These are phyloP conservation scores for Chrysochloris asiatica DNA, from an alignment of 2,113 vertebrate species.

Conservation along the genomic window DNA sequence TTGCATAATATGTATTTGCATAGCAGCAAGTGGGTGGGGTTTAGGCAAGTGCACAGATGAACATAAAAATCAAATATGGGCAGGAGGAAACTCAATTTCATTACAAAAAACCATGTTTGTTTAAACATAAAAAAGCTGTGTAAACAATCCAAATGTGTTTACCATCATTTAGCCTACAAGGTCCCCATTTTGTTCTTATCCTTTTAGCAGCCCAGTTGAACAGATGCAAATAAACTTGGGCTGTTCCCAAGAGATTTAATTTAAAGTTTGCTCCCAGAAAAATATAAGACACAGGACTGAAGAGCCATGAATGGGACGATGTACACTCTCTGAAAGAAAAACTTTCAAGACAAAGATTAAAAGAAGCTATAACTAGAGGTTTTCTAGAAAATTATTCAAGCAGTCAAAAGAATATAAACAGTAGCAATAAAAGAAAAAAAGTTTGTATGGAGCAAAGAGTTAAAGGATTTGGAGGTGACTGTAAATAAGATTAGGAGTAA, in stretches of 20 bases:
- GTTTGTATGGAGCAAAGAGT: not conserved
- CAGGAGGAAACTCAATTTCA: slow-evolving; percentile 85
- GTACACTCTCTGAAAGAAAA: not conserved
- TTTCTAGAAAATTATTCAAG: not conserved
- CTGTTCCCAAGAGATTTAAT: slow-evolving; percentile 28
- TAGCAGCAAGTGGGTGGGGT: slow-evolving; percentile 85
- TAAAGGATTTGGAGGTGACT: slow-evolving; percentile 30
- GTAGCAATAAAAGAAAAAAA: slow-evolving; percentile 10
- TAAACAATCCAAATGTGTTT: slow-evolving; percentile 77
- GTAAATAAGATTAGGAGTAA: not conserved
- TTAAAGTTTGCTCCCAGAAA: slow-evolving; percentile 50
- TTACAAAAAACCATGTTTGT: slow-evolving; percentile 82
- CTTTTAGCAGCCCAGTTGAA: slow-evolving; percentile 44
- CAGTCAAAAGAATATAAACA: not conserved
- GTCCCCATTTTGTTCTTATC: slow-evolving; percentile 68
- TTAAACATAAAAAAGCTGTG: slow-evolving; percentile 83
- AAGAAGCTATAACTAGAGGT: not conserved
- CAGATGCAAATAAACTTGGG: slow-evolving; percentile 63
- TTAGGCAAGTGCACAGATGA: slow-evolving; percentile 86
- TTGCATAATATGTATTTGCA: slow-evolving; percentile 88
- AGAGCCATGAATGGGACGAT: not conserved
- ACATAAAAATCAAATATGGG: slow-evolving; percentile 88
- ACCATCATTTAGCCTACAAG: slow-evolving; percentile 61
- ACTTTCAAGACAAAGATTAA: not conserved
- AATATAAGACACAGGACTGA: slow-evolving; percentile 29